phyloP scores from a whole-genome alignment of 2,888 invertebrate species.

The Colletes collaris region DNA sequence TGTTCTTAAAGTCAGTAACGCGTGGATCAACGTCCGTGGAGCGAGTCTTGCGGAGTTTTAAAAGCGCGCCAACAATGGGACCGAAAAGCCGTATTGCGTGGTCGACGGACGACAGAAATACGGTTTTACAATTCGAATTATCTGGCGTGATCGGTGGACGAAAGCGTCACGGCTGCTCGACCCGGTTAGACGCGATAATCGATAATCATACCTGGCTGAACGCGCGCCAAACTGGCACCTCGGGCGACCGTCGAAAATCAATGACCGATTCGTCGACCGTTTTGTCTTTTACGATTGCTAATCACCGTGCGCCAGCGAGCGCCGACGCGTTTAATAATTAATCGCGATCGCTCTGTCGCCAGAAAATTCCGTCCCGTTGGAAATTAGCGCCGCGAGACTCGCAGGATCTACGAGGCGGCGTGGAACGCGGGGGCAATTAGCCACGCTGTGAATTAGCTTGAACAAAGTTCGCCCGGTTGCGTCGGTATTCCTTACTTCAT shows the following conservation, averaged over 20 bases:
- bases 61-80: not conserved
- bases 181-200: conserved; percentile 59
- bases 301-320: conserved; percentile 30
- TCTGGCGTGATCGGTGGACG: conserved; percentile 41
- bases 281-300: conserved; percentile 53
- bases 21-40: too few relatives aligned
- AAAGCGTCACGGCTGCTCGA: conserved; percentile 57
- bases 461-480: conserved; percentile 21
- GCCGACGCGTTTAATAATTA: conserved; percentile 52
- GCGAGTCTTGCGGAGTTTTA: conserved; percentile 1
- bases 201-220: conserved; percentile 59
- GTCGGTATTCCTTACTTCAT: conserved; percentile 8
- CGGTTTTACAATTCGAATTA: conserved; percentile 53
- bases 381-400: conserved; percentile 31
- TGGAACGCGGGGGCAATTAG: conserved; percentile 46
- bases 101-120: conserved; percentile 29
- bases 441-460: conserved; percentile 30
- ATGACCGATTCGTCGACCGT: conserved; percentile 45
- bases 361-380: conserved; percentile 42
- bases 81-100: conserved; percentile 16
- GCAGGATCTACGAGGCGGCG: conserved; percentile 25
- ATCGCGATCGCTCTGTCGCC: conserved; percentile 32
- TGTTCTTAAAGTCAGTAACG: too few relatives aligned
- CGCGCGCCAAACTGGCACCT: conserved; percentile 49
- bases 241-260: conserved; percentile 57